Evolutionary conservation across 1,140 invertebrate species (phyloP).

Genomic region (Tetraneura akinire): DNA sequence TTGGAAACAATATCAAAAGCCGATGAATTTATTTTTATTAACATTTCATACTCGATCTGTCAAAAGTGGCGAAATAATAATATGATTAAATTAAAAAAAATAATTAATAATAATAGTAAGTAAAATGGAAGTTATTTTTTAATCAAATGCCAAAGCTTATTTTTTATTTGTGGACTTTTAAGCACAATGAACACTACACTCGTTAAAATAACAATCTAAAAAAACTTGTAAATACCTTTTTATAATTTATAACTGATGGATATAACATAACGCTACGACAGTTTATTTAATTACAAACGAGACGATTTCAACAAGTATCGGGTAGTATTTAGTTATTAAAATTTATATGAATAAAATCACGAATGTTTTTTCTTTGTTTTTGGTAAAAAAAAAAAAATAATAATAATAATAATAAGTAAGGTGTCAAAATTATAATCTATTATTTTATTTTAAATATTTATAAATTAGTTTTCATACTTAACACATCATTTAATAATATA

Average conservation of each 20-base stretch:
- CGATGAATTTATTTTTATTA: neutral
- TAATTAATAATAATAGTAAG: no score
- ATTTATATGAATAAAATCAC: neutral
- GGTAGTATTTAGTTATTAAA: neutral
- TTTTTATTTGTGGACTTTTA: conserved; percentile 35
- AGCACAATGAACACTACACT: neutral
- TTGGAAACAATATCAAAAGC: neutral
- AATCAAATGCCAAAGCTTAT: conserved; percentile 25
- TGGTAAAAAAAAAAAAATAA: no score
- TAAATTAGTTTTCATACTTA: no score
- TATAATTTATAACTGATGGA: conserved; percentile 35
- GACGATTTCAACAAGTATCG: conserved; percentile 13
- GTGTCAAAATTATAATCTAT: no score
- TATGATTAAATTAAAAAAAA: neutral
- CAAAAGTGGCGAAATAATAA: conserved; percentile 21
- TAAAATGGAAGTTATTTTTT: conserved; percentile 5
- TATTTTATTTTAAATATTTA: no score
- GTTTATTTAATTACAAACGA: conserved; percentile 8
- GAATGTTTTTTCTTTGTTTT: neutral
- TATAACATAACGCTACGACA: neutral
- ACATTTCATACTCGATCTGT: conserved; percentile 15
- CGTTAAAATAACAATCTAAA: conserved; percentile 12
- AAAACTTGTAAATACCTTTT: neutral
- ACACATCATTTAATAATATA: no score
- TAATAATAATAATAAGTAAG: no score